phyloP scores from a whole-genome alignment of 1,140 invertebrate species.

The Octopus bimaculoides region DNA sequence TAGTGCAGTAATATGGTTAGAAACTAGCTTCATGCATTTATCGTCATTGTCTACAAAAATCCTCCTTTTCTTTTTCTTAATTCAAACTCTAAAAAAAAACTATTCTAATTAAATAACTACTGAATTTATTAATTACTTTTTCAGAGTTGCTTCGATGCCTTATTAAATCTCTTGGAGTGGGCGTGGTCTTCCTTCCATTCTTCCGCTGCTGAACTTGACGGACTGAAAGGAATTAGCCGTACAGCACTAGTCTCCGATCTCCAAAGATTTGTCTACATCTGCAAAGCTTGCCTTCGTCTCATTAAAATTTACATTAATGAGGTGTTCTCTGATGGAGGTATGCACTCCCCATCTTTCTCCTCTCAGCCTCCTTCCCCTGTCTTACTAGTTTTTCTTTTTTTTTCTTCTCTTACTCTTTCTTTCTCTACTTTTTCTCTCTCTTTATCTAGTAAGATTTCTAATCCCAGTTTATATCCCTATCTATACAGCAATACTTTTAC shows the following conservation, averaged over 20 bases:
- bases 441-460: no score
- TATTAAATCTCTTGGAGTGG: conserved; percentile 66
- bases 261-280: conserved; percentile 84
- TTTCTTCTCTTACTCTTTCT: no score
- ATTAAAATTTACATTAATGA: conserved; percentile 83
- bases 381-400: no score
- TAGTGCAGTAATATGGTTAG: no score
- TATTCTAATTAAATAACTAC: no score
- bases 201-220: conserved; percentile 59
- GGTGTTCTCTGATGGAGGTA: conserved; percentile 77
- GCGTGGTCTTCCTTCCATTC: conserved; percentile 62
- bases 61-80: background rate
- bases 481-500: no score
- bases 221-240: conserved; percentile 41
- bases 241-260: conserved; percentile 60
- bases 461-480: no score
- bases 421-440: no score
- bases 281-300: conserved; percentile 76
- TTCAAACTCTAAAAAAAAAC: no score
- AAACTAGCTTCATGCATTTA: background rate
- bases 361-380: no score
- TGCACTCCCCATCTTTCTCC: conserved; percentile 9
- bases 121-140: conserved; percentile 13
- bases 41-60: background rate
- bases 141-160: conserved; percentile 78